Conservation (phyloP, 2,113 vertebrate species). For the Eulemur rufifrons region DNA sequence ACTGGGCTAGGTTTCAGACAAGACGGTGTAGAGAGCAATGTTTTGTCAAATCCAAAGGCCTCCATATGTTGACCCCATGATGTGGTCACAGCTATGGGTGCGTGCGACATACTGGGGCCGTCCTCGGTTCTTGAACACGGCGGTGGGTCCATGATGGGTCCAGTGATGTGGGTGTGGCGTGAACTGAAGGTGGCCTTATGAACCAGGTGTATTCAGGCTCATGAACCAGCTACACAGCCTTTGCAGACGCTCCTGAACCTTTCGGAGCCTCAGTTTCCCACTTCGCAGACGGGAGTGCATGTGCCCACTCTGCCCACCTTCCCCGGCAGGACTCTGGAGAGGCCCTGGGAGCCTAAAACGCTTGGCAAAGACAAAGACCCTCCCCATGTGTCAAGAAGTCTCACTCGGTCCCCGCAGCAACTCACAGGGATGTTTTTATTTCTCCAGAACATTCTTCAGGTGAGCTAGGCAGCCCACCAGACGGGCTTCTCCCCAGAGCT, state of each 20-base stretch:
- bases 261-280: background rate
- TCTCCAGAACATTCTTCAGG: background rate
- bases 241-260: background rate
- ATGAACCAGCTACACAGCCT: background rate
- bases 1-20: too few species aligned
- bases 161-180: background rate
- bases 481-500: background rate
- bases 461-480: background rate
- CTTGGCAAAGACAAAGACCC: background rate
- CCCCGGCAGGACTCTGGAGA: too few species aligned
- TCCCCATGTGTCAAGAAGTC: fast-evolving
- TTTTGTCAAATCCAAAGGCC: background rate
- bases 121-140: background rate
- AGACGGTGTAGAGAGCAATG: background rate
- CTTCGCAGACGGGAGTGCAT: background rate
- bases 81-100: fast-evolving
- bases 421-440: background rate
- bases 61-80: fast-evolving
- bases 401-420: fast-evolving
- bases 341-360: fast-evolving
- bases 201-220: background rate
- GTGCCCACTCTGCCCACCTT: fast-evolving
- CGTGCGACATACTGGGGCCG: fast-evolving
- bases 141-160: background rate
- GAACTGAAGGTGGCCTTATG: background rate